Evolutionary conservation across 2,113 vertebrate genomes (phyloP).

Genomic region (Boleophthalmus pectinirostris): DNA sequence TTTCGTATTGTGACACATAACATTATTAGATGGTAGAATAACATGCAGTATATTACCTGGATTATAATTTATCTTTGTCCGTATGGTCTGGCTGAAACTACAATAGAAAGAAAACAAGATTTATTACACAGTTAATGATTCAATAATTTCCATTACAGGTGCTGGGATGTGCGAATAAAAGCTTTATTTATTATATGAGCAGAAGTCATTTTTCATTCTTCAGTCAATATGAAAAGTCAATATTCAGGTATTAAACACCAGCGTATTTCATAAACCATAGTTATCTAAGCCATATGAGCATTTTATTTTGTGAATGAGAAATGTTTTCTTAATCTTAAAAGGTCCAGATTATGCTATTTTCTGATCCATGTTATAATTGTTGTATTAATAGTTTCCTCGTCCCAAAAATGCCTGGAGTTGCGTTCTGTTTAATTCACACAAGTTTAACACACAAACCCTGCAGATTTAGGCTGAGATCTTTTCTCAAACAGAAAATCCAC

Average conservation of each 20-base stretch:
- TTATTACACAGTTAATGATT: conserved; percentile 1
- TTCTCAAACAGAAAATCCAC: too few relatives aligned
- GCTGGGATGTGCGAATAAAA: neutral
- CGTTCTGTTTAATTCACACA: too few relatives aligned
- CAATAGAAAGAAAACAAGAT: neutral
- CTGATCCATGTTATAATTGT: too few relatives aligned
- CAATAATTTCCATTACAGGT: neutral
- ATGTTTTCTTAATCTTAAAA: neutral
- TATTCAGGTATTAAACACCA: neutral
- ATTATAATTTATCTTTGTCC: conserved; percentile 42
- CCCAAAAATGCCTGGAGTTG: too few relatives aligned
- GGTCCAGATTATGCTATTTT: neutral
- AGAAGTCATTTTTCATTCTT: conserved; percentile 1
- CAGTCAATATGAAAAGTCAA: neutral
- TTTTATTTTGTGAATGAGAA: neutral
- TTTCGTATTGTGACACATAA: too few relatives aligned
- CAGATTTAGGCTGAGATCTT: too few relatives aligned
- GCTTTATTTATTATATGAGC: neutral
- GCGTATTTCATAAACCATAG: neutral
- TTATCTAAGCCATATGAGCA: neutral
- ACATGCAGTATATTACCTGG: conserved; percentile 33
- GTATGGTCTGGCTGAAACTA: conserved; percentile 37
- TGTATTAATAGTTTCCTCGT: too few relatives aligned
- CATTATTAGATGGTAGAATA: neutral
- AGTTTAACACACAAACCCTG: too few relatives aligned